Base-by-base conservation (phyloP, 2,113 vertebrate species). In the Grus americana region DNA sequence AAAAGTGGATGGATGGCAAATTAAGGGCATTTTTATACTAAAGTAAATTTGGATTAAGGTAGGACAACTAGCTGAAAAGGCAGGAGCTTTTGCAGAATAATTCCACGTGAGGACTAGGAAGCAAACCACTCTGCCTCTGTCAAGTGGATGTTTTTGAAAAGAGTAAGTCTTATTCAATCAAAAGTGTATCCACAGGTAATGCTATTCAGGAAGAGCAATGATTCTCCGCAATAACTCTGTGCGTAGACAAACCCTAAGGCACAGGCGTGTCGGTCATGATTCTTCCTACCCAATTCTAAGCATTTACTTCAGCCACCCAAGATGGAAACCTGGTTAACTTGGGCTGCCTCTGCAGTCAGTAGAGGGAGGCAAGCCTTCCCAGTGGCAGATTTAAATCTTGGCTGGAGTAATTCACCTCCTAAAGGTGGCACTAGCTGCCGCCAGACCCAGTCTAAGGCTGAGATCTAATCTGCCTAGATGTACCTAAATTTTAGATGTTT, bases 31-130 rank as follows among this genome's bases (percentile, higher is more conserved):
- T 88, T 85, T 76, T 76, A 58, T 42, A 62, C 16, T 73, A 21
- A 94, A 78, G 82, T 59, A 86, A 76, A 88, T 88, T 80, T 88
- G n/a, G 32, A 92, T 88, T 92, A 90, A 94, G 90, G 19, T 59
- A 88, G 38, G 16, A 24, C 54, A 81, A n/a, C 27, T 76, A 1
- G 2, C 50, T 88, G n/a, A 62, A 73, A 86, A 92, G 16, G 46
- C 59, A 90, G 7, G 47, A 93, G 32, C n/a, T 88, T 74, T 73
- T 85, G 62, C n/a, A 83, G 83, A 74, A 91, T 2, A 23, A 70
- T 92, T 93, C 63, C 38, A 42, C 0, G 0, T 73, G 75, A 94
- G 42, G 16, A 78, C 29, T 44, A 34, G 42, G 89, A 82, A 83
- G 49, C 17, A 83, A 70, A 83, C 29, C 7, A 1, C 32, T 74